Conservation (phyloP, 2,113 vertebrate genomes). For the Eurystomus gularis region DNA sequence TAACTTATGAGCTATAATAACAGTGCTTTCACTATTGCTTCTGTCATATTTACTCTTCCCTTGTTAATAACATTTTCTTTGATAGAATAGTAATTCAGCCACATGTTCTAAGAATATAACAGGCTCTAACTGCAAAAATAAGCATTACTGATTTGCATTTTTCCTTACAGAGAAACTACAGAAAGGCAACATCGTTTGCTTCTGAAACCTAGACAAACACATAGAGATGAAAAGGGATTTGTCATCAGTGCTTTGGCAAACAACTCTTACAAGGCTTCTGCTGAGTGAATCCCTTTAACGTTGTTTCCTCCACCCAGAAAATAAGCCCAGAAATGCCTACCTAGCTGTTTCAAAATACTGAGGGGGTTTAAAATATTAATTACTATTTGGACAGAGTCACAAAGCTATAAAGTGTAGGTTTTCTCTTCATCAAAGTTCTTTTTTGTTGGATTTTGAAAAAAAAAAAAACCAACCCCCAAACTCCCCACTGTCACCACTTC, state of each 20-base stretch:
- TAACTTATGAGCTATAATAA: no score
- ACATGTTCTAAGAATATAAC: constrained; percentile 5
- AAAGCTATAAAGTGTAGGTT: background rate
- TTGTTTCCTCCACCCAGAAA: background rate
- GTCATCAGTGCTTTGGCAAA: background rate
- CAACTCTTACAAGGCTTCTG: background rate
- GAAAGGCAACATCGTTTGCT: background rate
- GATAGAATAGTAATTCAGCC: background rate
- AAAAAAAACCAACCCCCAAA: background rate
- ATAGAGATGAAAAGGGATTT: background rate
- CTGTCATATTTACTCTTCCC: background rate
- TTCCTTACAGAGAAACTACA: background rate
- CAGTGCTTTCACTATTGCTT: background rate
- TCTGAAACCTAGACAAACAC: background rate
- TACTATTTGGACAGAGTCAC: background rate
- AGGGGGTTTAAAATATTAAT: accelerated
- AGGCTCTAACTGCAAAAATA: constrained; percentile 21
- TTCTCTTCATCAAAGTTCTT: background rate
- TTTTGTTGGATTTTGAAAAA: background rate
- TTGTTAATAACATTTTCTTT: background rate
- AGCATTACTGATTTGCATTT: background rate
- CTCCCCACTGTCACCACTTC: background rate
- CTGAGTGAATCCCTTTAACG: background rate
- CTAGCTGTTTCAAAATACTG: background rate
- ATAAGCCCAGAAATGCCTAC: background rate